Evolutionary conservation across 2,797 vertebrate genomes (phyloP).

Genomic region (Neolamprologus multifasciatus): DNA sequence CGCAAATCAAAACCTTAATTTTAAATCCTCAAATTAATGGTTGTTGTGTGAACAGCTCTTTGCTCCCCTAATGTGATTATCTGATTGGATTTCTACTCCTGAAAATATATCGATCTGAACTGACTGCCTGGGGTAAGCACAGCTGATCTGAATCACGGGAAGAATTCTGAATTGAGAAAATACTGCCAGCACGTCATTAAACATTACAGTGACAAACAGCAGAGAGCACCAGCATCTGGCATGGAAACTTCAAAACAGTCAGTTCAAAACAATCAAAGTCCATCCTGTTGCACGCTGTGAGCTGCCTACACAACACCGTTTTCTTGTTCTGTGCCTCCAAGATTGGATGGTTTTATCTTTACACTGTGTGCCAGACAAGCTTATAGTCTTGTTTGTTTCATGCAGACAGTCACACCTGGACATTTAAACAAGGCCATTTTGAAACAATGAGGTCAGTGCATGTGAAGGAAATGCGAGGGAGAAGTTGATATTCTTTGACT

Average conservation of each 20-base stretch:
- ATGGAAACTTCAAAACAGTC: not conserved
- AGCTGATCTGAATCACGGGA: not conserved
- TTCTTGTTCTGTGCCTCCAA: not conserved
- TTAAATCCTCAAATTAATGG: not conserved
- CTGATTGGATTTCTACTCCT: not conserved
- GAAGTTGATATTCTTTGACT: not conserved
- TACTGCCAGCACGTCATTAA: not conserved
- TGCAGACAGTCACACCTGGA: not conserved
- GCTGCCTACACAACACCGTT: accelerated
- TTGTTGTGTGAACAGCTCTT: not conserved
- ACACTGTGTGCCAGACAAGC: too few species aligned
- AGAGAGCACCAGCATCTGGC: not conserved
- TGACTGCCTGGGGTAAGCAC: not conserved
- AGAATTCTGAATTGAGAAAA: not conserved
- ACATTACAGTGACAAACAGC: not conserved
- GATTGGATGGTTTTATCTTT: not conserved
- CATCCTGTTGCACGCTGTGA: not conserved
- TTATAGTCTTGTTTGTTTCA: not conserved
- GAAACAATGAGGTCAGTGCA: not conserved
- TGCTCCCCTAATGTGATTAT: not conserved
- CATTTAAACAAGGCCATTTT: not conserved
- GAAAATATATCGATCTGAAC: not conserved
- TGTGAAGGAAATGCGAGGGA: not conserved
- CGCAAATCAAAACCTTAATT: not conserved
- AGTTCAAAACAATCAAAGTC: not conserved